Percentiles rank a stretch among this genome's conserved stretches.
These are phyloP conservation scores for Syngnathus floridae DNA, from an alignment of 2,113 vertebrate species.

Conservation along the genomic window DNA sequence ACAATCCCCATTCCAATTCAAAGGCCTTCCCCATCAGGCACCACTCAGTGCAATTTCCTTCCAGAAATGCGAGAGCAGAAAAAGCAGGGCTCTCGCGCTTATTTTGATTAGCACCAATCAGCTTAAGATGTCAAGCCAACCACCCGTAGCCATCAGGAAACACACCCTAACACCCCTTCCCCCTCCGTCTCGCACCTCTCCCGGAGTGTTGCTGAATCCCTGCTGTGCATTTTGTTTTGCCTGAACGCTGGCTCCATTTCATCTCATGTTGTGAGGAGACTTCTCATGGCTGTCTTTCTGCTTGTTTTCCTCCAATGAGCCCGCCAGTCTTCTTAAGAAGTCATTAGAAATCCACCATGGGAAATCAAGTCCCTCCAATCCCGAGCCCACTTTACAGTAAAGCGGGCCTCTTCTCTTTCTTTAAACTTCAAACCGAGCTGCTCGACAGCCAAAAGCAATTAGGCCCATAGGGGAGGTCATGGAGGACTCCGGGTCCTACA, in stretches of 20 bases:
- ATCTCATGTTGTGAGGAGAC: background rate
- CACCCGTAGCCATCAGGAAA: slow-evolving; percentile 22
- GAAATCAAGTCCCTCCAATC: slow-evolving; percentile 7
- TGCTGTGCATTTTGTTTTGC: slow-evolving; percentile 35
- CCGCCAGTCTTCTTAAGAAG: background rate
- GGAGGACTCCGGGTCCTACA: slow-evolving; percentile 41
- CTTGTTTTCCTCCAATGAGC: slow-evolving; percentile 7
- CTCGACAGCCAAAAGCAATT: slow-evolving; percentile 50
- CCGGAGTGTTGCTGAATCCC: slow-evolving; percentile 22
- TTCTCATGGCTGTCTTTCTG: slow-evolving; percentile 1
- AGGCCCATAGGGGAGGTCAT: slow-evolving; percentile 35
- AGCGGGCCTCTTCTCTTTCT: background rate
- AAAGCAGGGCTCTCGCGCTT: slow-evolving; percentile 43
- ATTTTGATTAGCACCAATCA: slow-evolving; percentile 53
- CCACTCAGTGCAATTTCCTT: background rate
- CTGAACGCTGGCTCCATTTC: slow-evolving; percentile 31
- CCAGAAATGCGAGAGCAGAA: slow-evolving; percentile 18
- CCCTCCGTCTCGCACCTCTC: slow-evolving; percentile 12
- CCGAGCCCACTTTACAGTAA: background rate
- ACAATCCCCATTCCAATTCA: background rate
- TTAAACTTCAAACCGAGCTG: slow-evolving; percentile 12
- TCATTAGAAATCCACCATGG: background rate
- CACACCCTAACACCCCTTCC: slow-evolving; percentile 3
- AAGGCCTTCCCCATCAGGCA: background rate
- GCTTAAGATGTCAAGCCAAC: slow-evolving; percentile 24